Percentiles rank a stretch among this genome's conserved stretches.
Conservation (phyloP, 2,888 invertebrate species). For the Salpingus planirostris region DNA sequence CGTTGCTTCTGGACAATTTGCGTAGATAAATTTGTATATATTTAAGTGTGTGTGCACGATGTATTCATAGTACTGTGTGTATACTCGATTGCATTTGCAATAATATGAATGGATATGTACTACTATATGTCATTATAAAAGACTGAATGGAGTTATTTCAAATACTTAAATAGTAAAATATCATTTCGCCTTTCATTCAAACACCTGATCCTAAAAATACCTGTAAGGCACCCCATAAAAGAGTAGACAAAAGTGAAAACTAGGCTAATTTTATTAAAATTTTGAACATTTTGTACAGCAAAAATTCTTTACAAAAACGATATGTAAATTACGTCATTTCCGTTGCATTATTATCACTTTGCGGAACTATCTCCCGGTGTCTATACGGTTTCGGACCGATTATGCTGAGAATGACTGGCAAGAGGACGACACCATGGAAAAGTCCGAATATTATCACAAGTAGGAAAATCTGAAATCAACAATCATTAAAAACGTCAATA, state of each 20-base stretch:
- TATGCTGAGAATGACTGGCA: slow-evolving; percentile 66
- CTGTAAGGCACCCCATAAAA: too few species aligned
- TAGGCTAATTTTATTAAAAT: slow-evolving; percentile 4
- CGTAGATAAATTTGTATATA: slow-evolving; percentile 37
- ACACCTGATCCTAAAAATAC: background rate
- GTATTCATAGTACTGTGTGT: slow-evolving; percentile 44
- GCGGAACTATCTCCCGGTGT: slow-evolving; percentile 21
- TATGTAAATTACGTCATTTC: too few species aligned
- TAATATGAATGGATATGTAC: slow-evolving; percentile 44
- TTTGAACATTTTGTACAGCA: background rate
- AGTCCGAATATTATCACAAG: slow-evolving; percentile 69
- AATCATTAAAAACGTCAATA: background rate
- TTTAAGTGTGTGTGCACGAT: slow-evolving; percentile 41
- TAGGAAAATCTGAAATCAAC: slow-evolving; percentile 58
- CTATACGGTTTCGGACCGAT: slow-evolving; percentile 55
- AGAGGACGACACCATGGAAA: slow-evolving; percentile 65
- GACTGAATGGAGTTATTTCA: slow-evolving; percentile 46
- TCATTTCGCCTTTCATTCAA: slow-evolving; percentile 1
- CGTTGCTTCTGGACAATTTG: slow-evolving; percentile 33
- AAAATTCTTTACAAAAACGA: too few species aligned
- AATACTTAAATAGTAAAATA: slow-evolving; percentile 38
- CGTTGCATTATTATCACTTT: slow-evolving; percentile 19
- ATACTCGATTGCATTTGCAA: slow-evolving; percentile 44
- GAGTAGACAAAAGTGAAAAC: background rate
- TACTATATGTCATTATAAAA: slow-evolving; percentile 45